Conservation (phyloP, 2,888 invertebrate genomes). For the Sarcophaga carnaria region DNA sequence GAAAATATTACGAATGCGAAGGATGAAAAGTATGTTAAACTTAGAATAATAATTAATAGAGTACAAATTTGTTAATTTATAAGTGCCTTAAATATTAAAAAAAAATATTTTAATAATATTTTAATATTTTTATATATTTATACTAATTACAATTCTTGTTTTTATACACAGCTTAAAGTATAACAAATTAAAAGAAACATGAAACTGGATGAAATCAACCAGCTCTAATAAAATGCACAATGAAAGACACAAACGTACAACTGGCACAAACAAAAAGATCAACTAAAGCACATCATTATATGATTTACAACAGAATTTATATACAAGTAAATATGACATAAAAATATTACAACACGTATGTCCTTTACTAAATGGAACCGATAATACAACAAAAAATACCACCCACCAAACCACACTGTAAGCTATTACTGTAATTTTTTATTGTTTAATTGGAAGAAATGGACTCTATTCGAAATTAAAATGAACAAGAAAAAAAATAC, state of each 20-base stretch:
- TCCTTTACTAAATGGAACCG: slow-evolving; percentile 39
- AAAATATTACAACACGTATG: slow-evolving; percentile 8
- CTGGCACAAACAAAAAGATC: slow-evolving; percentile 53
- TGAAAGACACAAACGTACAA: slow-evolving; percentile 30
- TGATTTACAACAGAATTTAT: slow-evolving; percentile 15
- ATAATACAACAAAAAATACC: slow-evolving; percentile 20
- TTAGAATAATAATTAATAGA: background rate
- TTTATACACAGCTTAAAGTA: slow-evolving; percentile 49
- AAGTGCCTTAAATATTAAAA: background rate
- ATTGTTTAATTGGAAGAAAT: slow-evolving; percentile 13
- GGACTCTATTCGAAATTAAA: slow-evolving; percentile 33
- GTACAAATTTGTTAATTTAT: background rate
- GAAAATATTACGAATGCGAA: too few species aligned
- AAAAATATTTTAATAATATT: too few species aligned
- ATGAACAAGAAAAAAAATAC: background rate
- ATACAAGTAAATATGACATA: slow-evolving; percentile 10
- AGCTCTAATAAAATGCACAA: slow-evolving; percentile 54
- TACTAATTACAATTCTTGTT: slow-evolving; percentile 17
- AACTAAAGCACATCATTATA: slow-evolving; percentile 50
- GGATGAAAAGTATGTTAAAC: too few species aligned
- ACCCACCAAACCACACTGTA: slow-evolving; percentile 44
- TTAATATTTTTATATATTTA: background rate
- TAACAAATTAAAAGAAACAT: slow-evolving; percentile 20
- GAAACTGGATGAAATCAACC: slow-evolving; percentile 12
- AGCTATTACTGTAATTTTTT: slow-evolving; percentile 38